Base-by-base conservation (phyloP, 2,797 vertebrate genomes). In the Poecilia velifera region DNA sequence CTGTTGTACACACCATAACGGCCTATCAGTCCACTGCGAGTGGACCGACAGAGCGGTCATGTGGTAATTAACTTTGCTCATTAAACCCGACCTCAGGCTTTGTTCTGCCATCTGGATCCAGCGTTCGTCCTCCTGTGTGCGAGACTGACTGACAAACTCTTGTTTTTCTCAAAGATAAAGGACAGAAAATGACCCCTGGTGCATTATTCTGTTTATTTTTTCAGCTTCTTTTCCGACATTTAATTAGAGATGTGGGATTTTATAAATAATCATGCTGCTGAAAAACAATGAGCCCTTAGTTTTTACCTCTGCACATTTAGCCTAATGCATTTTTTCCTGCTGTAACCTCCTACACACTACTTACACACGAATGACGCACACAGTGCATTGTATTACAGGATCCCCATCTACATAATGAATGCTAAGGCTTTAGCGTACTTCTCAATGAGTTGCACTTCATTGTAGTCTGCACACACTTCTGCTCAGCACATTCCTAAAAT, bases 81-180 rank as follows among this genome's bases (percentile, higher is more conserved):
- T 93, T 94, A 94, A 91, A 91, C 86, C 72, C 82, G 81, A 92
- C 85, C 88, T 51, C 77, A 79, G 87, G 91, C 90, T 91, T 92
- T 94, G 90, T 92, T 92, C 81, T 89, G 79, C 93, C 91, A 94
- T 94, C 91, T 94, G 91, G 91, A 90, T 76, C 47, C 80, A 78
- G 72, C 66, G 84, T 82, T 71, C 79, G 78, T 25, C 89, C 89
- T 92, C 87, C 84, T 91, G 86, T 76, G 64, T 45, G 55, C 34
- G 39, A 43, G 77, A 74, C 46, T 76, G 77, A 59, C 66, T 66
- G 57, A 81, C 75, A 72, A 43, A 14, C 74, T 64, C 74, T 77
- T 7, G 53, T 10, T 73, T 62, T 47, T 72, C 76, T 31, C 4
- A 31, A 31, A 59, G 57, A 62, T 51, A 25, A 7, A 59, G 49